Percentiles rank a stretch among this genome's conserved stretches.
Conservation (phyloP, 2,113 vertebrate genomes). For the Cairina moschata region DNA sequence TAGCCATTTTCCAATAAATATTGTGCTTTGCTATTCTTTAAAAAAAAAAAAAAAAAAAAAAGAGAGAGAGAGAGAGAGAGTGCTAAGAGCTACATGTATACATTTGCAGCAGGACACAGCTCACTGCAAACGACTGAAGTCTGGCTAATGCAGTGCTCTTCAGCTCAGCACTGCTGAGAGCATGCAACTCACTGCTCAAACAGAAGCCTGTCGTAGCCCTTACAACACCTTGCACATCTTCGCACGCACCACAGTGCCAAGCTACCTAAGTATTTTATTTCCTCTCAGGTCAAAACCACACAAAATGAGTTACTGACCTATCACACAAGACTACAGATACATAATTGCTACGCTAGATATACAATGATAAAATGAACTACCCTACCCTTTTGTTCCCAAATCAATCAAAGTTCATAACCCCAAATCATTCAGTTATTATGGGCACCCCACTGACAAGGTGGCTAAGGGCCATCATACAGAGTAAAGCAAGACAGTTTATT, state of each 20-base stretch:
- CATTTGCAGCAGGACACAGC: background rate
- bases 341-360: fast-evolving
- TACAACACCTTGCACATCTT: fast-evolving
- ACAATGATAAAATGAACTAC: background rate
- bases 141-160: fast-evolving
- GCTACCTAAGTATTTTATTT: fast-evolving
- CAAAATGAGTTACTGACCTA: background rate
- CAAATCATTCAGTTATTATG: background rate
- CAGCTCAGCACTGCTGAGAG: too few species aligned
- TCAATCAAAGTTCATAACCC: background rate
- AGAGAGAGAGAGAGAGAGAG: background rate
- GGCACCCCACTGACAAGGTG: background rate
- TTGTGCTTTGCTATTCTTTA: background rate
- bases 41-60: background rate
- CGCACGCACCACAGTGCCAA: fast-evolving
- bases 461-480: background rate
- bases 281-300: background rate
- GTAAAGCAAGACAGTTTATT: background rate
- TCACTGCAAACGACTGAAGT: background rate
- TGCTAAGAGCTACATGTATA: background rate
- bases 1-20: background rate
- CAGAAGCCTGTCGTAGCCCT: background rate
- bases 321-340: background rate
- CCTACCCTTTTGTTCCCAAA: background rate
- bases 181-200: fast-evolving